Conservation (phyloP, 2,888 invertebrate species). For the Oligia strigilis region DNA sequence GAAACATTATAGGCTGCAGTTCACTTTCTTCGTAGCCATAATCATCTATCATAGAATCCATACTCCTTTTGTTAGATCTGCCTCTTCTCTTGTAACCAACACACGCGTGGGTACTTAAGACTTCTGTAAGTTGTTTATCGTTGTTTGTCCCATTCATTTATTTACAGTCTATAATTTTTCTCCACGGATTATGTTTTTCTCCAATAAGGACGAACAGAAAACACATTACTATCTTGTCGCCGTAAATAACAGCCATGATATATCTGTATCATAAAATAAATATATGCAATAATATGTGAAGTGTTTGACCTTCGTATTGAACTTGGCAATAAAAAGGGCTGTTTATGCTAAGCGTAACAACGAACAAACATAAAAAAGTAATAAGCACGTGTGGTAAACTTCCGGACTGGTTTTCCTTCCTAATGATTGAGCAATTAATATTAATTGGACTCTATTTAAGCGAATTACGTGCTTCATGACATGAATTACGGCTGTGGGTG, state of each 20-base stretch:
- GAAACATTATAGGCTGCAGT: no score
- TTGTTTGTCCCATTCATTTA: not conserved
- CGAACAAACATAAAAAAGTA: slow-evolving; percentile 41
- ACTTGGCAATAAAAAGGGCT: slow-evolving; percentile 53
- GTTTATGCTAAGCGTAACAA: slow-evolving; percentile 42
- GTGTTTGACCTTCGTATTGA: slow-evolving; percentile 48
- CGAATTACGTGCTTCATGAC: slow-evolving; percentile 26
- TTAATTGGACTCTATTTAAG: slow-evolving; percentile 38
- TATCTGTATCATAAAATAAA: slow-evolving; percentile 42
- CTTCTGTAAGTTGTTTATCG: not conserved
- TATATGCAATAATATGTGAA: slow-evolving; percentile 45
- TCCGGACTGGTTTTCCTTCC: slow-evolving; percentile 56
- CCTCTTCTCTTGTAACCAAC: not conserved
- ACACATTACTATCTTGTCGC: slow-evolving; percentile 21
- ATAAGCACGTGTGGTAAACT: slow-evolving; percentile 36
- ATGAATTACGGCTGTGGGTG: slow-evolving; percentile 27
- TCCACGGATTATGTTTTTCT: not conserved
- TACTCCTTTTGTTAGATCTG: not conserved
- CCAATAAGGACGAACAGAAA: slow-evolving; percentile 17
- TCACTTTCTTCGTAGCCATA: not conserved
- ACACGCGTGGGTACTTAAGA: no score
- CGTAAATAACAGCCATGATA: slow-evolving; percentile 25
- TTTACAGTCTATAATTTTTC: not conserved
- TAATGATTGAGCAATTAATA: slow-evolving; percentile 54
- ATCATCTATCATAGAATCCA: not conserved